Evolutionary conservation across 1,140 invertebrate species (phyloP).

Genomic region (Drosophila yakuba): DNA sequence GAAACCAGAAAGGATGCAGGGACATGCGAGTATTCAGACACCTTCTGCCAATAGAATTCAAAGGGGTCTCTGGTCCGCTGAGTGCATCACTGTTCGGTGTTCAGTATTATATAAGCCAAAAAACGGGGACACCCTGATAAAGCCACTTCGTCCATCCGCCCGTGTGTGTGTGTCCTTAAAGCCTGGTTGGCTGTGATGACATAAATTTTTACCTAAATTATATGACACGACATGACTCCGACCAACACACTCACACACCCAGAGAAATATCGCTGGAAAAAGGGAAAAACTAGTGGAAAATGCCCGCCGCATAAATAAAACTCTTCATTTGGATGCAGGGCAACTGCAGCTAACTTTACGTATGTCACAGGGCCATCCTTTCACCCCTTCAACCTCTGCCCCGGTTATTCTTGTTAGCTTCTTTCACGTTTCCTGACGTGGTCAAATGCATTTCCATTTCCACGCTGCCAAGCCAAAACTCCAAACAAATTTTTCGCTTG

Average conservation of each 20-base stretch:
- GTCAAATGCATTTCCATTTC: constrained; percentile 68
- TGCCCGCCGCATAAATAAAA: constrained; percentile 57
- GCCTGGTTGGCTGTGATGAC: constrained; percentile 14
- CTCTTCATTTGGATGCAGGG: constrained; percentile 63
- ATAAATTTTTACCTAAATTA: constrained; percentile 61
- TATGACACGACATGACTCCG: constrained; percentile 29
- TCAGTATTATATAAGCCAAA: constrained; percentile 44
- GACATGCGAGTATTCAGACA: constrained; percentile 32
- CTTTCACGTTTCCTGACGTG: constrained; percentile 52
- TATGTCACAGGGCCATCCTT: constrained; percentile 16
- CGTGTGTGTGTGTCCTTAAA: constrained; percentile 42
- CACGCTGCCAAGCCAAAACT: constrained; percentile 47
- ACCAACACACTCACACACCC: constrained; percentile 17
- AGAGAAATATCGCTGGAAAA: constrained; percentile 3
- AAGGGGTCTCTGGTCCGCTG: constrained; percentile 11
- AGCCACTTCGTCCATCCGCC: constrained; percentile 27
- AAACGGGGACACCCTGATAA: constrained; percentile 60
- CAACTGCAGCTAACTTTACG: constrained; percentile 55
- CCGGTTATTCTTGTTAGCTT: constrained; percentile 7
- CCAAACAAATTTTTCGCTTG: constrained; percentile 59
- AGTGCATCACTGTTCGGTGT: constrained; percentile 28
- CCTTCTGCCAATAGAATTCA: constrained; percentile 60
- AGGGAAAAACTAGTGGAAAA: constrained; percentile 19
- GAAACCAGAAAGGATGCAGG: constrained; percentile 60
- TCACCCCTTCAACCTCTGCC: background rate